Evolutionary conservation across 92 coral and sea anemone genomes (phyloP), one percentile per base, ranked within the genome.

Genomic region (Epizoanthus ramosus): DNA sequence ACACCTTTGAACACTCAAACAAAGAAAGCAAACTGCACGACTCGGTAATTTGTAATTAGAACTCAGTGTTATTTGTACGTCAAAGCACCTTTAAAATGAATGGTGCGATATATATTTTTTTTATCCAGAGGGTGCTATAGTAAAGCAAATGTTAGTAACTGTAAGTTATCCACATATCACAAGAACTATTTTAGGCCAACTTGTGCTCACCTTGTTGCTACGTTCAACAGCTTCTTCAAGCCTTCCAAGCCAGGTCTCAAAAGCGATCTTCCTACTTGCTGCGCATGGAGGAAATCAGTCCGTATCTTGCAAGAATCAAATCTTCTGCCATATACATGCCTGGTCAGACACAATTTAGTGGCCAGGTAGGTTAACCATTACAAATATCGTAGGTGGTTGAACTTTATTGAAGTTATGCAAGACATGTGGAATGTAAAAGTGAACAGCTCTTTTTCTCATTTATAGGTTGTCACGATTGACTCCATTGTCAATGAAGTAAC

Each of bases 311-410:
- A 56, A 94, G 85, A 80, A 88, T 96, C 87, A 96, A 92, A 79
- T 86, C 88, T 74, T 92, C 97, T 19, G 95, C 93, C 67, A 92
- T 96, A 53, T 94, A 96, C 92, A 92, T 96, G 98, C 99, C 99
- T 45, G 99, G 99, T 57, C 99, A 96, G 81, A 91, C 94, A 75
- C 95, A 94, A 83, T 92, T 91, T 80, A 90, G 89, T 81, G 94
- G 94, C 65, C 89, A 92, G 95, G 99, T 92, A 85, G 21, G 80
- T 57, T 8, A 28, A 21, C n/a, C 16, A 50, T 50, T 10, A 5
- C 18, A 16, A 33, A 31, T 56, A 3, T 18, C 2, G 53, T 19
- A 21, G 18, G 10, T 45, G 37, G 6, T 6, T 35, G 33, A 21
- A 3, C 60, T 10, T 17, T 22, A 19, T 6, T 52, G 8, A 47